phyloP scores from a whole-genome alignment of 2,113 vertebrate species.

The Xenopus laevis region DNA sequence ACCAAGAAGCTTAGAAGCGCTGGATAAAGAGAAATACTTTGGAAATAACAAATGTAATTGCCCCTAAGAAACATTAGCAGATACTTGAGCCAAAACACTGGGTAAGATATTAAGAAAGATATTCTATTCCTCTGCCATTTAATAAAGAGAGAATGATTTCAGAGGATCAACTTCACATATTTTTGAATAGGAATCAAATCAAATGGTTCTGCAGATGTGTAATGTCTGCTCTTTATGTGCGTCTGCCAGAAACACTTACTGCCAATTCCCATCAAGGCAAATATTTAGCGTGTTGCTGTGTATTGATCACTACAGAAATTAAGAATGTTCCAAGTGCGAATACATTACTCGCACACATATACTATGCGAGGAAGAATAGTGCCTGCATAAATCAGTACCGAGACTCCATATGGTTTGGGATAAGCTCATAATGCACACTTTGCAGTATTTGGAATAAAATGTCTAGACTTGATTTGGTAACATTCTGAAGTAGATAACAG shows the following conservation, averaged over 20 bases:
- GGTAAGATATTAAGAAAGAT: slow-evolving; percentile 13
- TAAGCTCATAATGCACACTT: not conserved
- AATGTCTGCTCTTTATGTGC: slow-evolving; percentile 15
- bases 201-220: slow-evolving; percentile 39
- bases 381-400: not conserved
- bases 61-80: not conserved
- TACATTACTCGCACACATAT: not conserved
- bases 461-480: no score
- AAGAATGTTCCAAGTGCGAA: not conserved
- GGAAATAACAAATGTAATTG: not conserved
- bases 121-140: slow-evolving; percentile 10
- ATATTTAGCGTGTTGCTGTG: slow-evolving; percentile 12
- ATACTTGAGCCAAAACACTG: slow-evolving; percentile 6
- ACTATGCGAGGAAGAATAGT: not conserved
- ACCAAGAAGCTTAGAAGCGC: no score
- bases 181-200: slow-evolving; percentile 1
- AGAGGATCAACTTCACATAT: slow-evolving; percentile 13
- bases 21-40: not conserved
- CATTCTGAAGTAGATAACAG: no score
- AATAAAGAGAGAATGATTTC: slow-evolving; percentile 37
- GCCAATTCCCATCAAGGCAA: slow-evolving; percentile 32
- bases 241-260: slow-evolving; percentile 13
- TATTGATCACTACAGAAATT: slow-evolving; percentile 12
- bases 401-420: not conserved
- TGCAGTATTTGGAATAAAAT: no score